Evolutionary conservation across 1,140 invertebrate species (phyloP), one percentile per base, ranked within the genome.

Genomic region (Temnothorax longispinosus): DNA sequence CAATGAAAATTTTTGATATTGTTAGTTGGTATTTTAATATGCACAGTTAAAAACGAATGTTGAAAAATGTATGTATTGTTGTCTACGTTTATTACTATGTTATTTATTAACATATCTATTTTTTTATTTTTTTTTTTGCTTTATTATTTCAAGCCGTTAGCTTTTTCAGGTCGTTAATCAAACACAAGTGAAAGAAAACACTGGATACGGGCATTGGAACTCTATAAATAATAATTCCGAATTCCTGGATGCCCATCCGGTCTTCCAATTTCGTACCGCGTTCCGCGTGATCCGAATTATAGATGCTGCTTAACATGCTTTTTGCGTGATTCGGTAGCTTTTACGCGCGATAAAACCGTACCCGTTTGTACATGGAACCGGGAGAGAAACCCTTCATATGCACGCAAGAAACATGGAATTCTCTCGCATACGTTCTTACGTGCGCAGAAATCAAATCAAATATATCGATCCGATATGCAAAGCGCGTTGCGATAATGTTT

Each of bases 271-370:
- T 77, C 27, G 15, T 54, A 15, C 7, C 18, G 21, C 27, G 18
- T 44, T 32, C 21, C 32, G 7, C 44, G 18, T 64, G 58, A 80
- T 80, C 32, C 11, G 44, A 65, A 78, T 78, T 18, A 65, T 78
- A 32, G 76, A 78, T 65, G 44, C 52, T 18, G 15, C 35, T 65
- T 50, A 50, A 50, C 72, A 76, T 52, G 44, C 10, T 85, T 67
- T 67, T 77, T 77, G 82, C 60, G 74, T 85, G 60, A 77, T 56
- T 58, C 52, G 50, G 27, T n/a, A 27, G 75, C 27, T 44, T 80
- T 71, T 41, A 65, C 11, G 38, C 64, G 74, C 58, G 32, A 76
- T 56, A 13, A 60, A 62, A 77, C 56, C 85, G 44, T 87, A 87
- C 52, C 82, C 38, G 18, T 50, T 67, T 52, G 67, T 88, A 81